Evolutionary conservation across 2,113 vertebrate genomes (phyloP).

Genomic region (Mirza zaza): DNA sequence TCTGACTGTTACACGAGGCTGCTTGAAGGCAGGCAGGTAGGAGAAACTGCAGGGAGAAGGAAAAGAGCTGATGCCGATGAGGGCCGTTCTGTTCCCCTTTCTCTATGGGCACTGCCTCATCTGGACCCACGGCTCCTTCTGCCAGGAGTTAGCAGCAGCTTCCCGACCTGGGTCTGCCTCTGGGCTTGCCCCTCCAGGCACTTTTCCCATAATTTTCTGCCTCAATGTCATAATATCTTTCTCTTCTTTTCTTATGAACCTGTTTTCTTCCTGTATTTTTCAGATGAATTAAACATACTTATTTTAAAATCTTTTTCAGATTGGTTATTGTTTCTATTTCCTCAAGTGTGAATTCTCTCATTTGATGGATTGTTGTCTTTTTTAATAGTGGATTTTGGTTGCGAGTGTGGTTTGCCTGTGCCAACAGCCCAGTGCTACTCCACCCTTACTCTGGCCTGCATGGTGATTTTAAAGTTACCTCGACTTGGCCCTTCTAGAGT

Average conservation of each 20-base stretch:
- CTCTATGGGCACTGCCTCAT: rapidly evolving
- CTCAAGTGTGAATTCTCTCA: background rate
- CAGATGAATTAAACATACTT: background rate
- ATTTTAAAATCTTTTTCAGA: background rate
- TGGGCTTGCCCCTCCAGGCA: background rate
- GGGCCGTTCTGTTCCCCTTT: background rate
- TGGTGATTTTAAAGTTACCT: background rate
- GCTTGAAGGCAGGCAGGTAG: background rate
- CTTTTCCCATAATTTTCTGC: background rate
- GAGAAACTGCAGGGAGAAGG: background rate
- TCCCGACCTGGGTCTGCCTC: background rate
- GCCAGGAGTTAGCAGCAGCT: rapidly evolving
- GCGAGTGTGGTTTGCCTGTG: background rate
- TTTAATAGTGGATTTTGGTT: rapidly evolving
- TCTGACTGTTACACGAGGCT: background rate
- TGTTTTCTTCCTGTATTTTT: background rate
- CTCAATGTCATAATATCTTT: background rate
- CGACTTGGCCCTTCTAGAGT: background rate
- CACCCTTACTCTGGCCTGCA: rapidly evolving
- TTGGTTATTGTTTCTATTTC: background rate
- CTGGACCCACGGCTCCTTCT: rapidly evolving
- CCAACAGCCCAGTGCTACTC: rapidly evolving
- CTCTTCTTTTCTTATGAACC: background rate
- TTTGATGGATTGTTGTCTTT: background rate
- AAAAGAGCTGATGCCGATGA: rapidly evolving